Evolutionary conservation across 2,888 invertebrate genomes (phyloP).

Genomic region (Desoria tigrina): DNA sequence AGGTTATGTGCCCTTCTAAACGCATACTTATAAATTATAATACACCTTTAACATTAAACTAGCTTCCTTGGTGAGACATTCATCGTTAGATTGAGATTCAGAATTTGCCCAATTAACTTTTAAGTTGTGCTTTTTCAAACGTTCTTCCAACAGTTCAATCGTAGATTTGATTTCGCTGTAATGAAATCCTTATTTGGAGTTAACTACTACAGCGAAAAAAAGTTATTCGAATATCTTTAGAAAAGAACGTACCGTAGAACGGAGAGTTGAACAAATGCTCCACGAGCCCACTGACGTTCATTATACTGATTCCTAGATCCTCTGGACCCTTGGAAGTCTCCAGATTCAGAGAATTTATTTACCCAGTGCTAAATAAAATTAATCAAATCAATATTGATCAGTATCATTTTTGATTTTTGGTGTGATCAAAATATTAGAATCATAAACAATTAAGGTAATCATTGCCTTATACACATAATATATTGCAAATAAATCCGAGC

Average conservation of each 20-base stretch:
- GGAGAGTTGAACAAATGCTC: conserved; percentile 37
- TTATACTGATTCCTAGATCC: not conserved
- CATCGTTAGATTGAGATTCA: conserved; percentile 16
- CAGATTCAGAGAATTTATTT: conserved; percentile 22
- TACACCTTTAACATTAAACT: conserved; percentile 48
- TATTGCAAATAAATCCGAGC: conserved; percentile 81
- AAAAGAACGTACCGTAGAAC: conserved; percentile 37
- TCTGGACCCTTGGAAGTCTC: conserved; percentile 1
- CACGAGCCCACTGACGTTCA: conserved; percentile 42
- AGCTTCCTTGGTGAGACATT: conserved; percentile 36
- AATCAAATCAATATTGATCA: not conserved
- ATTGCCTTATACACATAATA: conserved; percentile 78
- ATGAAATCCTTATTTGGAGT: not conserved
- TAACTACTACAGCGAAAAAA: not conserved
- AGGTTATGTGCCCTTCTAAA: too few relatives aligned
- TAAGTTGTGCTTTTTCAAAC: conserved; percentile 64
- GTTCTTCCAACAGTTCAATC: conserved; percentile 68
- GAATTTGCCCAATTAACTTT: too few relatives aligned
- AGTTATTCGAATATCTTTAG: too few relatives aligned
- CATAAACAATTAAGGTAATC: conserved; percentile 37
- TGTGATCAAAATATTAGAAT: not conserved
- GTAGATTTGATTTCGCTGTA: conserved; percentile 70
- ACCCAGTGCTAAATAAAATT: conserved; percentile 30
- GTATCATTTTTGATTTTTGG: not conserved
- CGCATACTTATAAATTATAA: not conserved